Conservation (phyloP, 1,140 invertebrate genomes). For the Aplysia californica region DNA sequence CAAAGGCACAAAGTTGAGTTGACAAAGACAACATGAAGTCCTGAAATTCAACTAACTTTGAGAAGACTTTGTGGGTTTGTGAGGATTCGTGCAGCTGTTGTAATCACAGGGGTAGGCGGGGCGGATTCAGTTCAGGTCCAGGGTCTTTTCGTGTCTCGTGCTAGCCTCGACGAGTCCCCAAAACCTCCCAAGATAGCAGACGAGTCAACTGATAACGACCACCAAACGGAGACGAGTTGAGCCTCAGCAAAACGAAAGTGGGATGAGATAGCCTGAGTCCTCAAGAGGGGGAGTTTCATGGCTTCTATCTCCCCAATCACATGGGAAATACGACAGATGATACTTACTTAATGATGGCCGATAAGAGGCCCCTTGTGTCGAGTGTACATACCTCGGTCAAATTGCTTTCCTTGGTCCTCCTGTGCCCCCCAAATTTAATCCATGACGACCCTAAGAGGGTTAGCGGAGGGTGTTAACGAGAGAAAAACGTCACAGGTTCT, state of each 20-base stretch:
- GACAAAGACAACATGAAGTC: too few species aligned
- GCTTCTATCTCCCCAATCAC: constrained; percentile 14
- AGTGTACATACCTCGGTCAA: constrained; percentile 10
- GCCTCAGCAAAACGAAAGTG: constrained; percentile 21
- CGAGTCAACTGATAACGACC: constrained; percentile 14
- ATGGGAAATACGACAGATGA: constrained; percentile 22
- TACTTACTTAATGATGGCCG: constrained; percentile 18
- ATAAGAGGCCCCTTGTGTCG: constrained; percentile 19
- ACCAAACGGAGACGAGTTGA: too few species aligned
- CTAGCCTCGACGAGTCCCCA: constrained; percentile 17
- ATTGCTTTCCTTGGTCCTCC: neutral
- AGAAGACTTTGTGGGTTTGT: too few species aligned
- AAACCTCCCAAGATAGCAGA: constrained; percentile 23
- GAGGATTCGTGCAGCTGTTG: neutral
- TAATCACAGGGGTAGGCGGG: constrained; percentile 9
- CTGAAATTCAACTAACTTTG: too few species aligned
- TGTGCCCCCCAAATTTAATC: constrained; percentile 3
- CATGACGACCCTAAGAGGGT: constrained; percentile 14
- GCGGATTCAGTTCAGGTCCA: neutral
- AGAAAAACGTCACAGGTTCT: neutral
- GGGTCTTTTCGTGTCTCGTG: constrained; percentile 13
- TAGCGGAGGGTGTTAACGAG: constrained; percentile 1
- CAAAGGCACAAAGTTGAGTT: too few species aligned
- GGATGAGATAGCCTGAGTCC: constrained; percentile 8
- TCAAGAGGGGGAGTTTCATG: constrained; percentile 23